phyloP scores from a whole-genome alignment of 37 sponge, comb jelly and placozoan genomes.

The Cliona cf. orientalis region DNA sequence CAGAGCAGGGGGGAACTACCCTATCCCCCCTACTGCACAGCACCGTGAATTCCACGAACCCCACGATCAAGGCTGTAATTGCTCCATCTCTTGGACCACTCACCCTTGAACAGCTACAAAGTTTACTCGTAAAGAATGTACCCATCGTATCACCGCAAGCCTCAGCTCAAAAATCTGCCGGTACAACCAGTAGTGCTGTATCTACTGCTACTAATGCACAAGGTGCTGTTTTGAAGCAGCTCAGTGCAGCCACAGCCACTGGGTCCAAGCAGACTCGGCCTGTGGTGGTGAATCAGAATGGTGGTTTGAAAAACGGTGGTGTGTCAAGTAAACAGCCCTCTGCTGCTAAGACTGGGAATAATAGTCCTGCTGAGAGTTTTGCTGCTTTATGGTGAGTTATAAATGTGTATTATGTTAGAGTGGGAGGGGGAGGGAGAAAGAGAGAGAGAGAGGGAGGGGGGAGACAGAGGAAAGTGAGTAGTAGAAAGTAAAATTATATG shows the following conservation, averaged over 20 bases:
- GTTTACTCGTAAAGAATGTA: not conserved
- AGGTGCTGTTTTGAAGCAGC: not conserved
- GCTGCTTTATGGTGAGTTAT: not conserved
- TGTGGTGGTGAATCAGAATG: too few species aligned
- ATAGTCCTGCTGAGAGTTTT: not conserved
- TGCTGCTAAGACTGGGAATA: not conserved
- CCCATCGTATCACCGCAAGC: not conserved
- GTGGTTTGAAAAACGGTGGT: not conserved
- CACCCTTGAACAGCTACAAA: constrained; percentile 4
- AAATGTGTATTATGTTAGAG: too few species aligned
- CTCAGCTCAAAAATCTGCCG: not conserved
- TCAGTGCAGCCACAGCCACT: too few species aligned
- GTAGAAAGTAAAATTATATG: constrained; percentile 8
- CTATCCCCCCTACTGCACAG: not conserved
- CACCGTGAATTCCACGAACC: not conserved
- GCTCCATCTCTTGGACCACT: not conserved
- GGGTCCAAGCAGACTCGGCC: too few species aligned
- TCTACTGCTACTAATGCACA: not conserved
- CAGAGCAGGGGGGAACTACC: not conserved
- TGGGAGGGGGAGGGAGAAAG: not conserved
- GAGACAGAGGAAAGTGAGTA: too few species aligned
- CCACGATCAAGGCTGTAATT: not conserved
- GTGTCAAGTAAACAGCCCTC: not conserved
- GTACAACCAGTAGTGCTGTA: not conserved
- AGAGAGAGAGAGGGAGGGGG: too few species aligned